A percentile compares a stretch with the other conserved stretches of the same genome.
Evolutionary conservation across 2,888 invertebrate species (phyloP).

Genomic region (Xiphydria camelus): DNA sequence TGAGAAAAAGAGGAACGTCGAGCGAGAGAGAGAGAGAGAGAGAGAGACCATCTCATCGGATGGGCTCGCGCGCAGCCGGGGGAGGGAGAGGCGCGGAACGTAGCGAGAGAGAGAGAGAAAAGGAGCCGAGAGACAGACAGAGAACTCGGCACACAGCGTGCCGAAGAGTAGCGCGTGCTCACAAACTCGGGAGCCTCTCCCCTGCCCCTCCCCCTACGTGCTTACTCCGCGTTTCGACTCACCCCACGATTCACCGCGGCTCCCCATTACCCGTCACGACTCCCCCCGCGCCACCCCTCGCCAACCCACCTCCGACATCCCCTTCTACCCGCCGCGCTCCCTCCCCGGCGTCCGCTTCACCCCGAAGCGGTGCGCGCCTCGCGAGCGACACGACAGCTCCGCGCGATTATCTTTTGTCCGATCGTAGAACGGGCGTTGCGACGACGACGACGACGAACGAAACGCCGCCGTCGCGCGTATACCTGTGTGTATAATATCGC

Average conservation of each 20-base stretch:
- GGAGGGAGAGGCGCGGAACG: constrained; percentile 10
- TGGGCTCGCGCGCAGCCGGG: not conserved
- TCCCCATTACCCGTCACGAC: constrained; percentile 8
- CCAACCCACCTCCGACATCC: constrained; percentile 17
- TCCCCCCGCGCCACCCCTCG: constrained; percentile 17
- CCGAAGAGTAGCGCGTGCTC: constrained; percentile 42
- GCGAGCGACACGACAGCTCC: constrained; percentile 21
- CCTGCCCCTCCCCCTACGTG: constrained; percentile 12
- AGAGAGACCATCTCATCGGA: constrained; percentile 8
- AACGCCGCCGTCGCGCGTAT: not conserved
- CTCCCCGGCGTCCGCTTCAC: constrained; percentile 14
- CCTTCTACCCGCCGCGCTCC: constrained; percentile 11
- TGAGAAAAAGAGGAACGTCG: constrained; percentile 19
- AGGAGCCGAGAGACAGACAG: constrained; percentile 23
- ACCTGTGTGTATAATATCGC: not conserved
- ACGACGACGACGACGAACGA: not conserved
- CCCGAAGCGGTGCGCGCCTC: constrained; percentile 5
- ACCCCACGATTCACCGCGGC: constrained; percentile 5
- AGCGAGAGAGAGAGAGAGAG: constrained; percentile 3
- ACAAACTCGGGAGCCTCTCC: constrained; percentile 27
- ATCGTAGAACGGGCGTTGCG: constrained; percentile 17
- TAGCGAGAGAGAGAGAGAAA: constrained; percentile 10
- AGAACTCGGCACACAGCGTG: constrained; percentile 26
- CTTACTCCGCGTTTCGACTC: constrained; percentile 4
- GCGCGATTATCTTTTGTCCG: constrained; percentile 31